Conservation (phyloP, 2,113 vertebrate species). For the Dendrocopos noguchii region DNA sequence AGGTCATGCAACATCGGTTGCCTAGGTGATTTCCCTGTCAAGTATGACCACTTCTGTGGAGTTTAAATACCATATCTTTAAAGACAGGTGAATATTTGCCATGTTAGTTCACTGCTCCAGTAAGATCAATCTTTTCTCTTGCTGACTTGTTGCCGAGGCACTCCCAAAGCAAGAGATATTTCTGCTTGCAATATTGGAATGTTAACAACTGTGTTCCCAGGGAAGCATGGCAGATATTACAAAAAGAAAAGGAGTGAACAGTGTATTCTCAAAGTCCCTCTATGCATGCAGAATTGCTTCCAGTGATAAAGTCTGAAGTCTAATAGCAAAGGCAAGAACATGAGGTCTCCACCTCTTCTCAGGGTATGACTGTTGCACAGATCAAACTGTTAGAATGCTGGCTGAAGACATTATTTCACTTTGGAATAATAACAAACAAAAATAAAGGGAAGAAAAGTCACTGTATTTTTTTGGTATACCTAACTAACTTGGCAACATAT, state of each 20-base stretch:
- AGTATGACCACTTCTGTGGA: neutral
- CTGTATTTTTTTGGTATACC: neutral
- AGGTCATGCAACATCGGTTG: neutral
- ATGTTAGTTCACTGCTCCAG: neutral
- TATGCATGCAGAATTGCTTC: neutral
- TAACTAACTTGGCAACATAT: neutral
- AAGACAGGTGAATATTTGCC: neutral
- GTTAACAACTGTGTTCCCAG: neutral
- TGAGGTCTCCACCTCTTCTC: neutral
- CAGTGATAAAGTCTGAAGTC: neutral
- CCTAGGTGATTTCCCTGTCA: conserved; percentile 24
- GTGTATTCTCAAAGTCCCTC: neutral
- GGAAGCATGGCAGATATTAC: neutral
- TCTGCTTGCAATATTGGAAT: neutral
- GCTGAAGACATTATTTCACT: neutral
- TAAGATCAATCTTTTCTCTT: neutral
- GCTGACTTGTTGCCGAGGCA: neutral
- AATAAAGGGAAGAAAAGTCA: neutral
- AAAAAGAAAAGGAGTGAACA: rapidly evolving
- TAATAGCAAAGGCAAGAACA: neutral
- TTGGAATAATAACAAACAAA: neutral
- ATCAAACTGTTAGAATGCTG: neutral
- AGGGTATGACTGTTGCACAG: neutral
- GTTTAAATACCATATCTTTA: neutral
- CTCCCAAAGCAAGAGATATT: neutral